A percentile compares a stretch with the other conserved stretches of the same genome.
phyloP scores from a whole-genome alignment of 2,113 vertebrate species.

The Toxotes jaculatrix region DNA sequence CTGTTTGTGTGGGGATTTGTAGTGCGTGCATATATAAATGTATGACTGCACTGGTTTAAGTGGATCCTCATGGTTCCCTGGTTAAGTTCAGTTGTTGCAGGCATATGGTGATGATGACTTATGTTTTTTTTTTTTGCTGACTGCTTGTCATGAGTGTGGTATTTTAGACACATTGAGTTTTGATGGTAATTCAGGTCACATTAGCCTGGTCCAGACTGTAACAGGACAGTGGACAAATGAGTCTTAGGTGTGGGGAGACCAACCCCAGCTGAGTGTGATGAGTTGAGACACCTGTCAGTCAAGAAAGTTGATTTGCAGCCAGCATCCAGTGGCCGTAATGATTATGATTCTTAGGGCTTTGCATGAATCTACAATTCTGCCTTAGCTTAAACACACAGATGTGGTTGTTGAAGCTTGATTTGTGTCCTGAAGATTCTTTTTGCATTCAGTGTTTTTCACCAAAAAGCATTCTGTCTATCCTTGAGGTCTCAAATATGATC shows the following conservation, averaged over 20 bases:
- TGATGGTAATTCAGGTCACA: neutral
- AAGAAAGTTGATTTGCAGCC: neutral
- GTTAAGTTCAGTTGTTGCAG: conserved; percentile 9
- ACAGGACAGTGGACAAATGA: too few relatives aligned
- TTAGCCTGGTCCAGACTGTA: neutral
- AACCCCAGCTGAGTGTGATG: neutral
- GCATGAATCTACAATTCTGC: neutral
- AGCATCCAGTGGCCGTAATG: neutral
- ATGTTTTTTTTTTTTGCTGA: neutral
- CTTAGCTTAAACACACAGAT: neutral
- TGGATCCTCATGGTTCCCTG: conserved; percentile 32
- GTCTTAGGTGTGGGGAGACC: too few relatives aligned
- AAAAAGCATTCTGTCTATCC: too few relatives aligned
- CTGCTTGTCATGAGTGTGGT: neutral
- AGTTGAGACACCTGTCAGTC: neutral
- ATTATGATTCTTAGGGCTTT: neutral
- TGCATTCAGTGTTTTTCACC: neutral
- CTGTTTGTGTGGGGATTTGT: neutral
- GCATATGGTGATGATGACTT: conserved; percentile 9
- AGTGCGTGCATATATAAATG: neutral
- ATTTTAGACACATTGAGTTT: neutral
- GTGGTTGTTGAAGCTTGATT: neutral
- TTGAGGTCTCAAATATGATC: neutral
- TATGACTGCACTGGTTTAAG: conserved; percentile 16
- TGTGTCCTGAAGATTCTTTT: too few relatives aligned